A percentile compares a stretch with the other conserved stretches of the same genome.
These are phyloP conservation scores for Forbesichthys agassizii DNA, from an alignment of 2,113 vertebrate species.

Conservation along the genomic window DNA sequence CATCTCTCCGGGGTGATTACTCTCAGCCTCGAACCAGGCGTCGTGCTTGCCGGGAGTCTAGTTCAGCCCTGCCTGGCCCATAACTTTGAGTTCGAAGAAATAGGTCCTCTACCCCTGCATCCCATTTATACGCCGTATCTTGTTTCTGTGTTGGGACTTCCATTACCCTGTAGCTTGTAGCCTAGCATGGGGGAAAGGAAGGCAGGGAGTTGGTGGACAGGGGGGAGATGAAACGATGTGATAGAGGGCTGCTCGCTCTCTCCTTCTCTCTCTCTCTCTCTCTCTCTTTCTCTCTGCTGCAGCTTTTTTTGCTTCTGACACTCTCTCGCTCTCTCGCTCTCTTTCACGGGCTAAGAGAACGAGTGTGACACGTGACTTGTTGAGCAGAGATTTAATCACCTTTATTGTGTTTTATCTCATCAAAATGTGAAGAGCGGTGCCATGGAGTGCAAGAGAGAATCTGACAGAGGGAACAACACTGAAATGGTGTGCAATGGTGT, in stretches of 20 bases:
- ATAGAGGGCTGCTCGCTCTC: constrained; percentile 45
- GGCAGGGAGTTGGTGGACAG: constrained; percentile 23
- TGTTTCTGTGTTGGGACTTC: constrained; percentile 65
- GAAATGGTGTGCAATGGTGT: constrained; percentile 11
- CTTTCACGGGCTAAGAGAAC: constrained; percentile 1
- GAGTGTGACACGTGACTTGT: constrained; percentile 48
- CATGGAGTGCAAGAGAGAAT: constrained; percentile 7
- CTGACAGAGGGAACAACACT: constrained; percentile 34
- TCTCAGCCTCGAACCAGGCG: constrained; percentile 51
- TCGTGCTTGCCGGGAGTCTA: constrained; percentile 57
- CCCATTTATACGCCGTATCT: constrained; percentile 73
- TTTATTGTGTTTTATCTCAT: constrained; percentile 59
- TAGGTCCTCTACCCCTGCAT: constrained; percentile 59
- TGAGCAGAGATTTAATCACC: constrained; percentile 65
- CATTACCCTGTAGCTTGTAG: constrained; percentile 68
- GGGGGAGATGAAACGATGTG: constrained; percentile 60
- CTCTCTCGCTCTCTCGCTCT: constrained; percentile 18
- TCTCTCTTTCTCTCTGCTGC: constrained; percentile 35
- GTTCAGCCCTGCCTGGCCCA: constrained; percentile 55
- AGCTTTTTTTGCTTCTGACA: constrained; percentile 23
- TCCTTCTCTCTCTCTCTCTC: not conserved
- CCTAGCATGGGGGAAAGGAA: constrained; percentile 37
- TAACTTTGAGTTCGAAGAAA: constrained; percentile 69
- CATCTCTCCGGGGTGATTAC: constrained; percentile 49
- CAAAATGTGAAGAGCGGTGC: constrained; percentile 37